Base-by-base conservation (phyloP, 2,797 vertebrate species). In the Pyrocephalus nanus region DNA sequence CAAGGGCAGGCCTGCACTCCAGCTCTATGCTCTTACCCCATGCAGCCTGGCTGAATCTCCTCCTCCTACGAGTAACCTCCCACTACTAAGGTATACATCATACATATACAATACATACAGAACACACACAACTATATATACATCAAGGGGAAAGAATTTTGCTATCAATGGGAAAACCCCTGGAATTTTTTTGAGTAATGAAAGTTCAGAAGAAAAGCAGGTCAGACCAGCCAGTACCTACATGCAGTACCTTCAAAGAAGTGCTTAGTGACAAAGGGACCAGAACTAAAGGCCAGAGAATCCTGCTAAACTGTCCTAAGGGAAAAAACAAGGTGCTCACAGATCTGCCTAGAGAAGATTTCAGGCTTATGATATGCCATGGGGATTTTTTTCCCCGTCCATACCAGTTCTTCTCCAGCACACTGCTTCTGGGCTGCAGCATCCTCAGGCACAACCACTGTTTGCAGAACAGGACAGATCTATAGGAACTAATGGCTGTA, bases 51-150 rank as follows among this genome's bases (percentile, higher is more conserved):
- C 15, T 81, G 17, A 74, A 64, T 42, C 15, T 23, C 9, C 11
- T 23, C 6, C 40, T 64, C 6, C 42, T 65, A 17, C 30, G 12
- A 45, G 17, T 57, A 2, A 50, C 8, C 26, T 73, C 45, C 29
- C 72, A 36, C 42, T 65, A n/a, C 15, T 60, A 65, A 81, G 19
- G 22, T 16, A 73, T 13, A 54, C 23, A 38, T 18, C 8, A 36
- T 27, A 54, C 15, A 48, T 9, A 23, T 3, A 25, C 19, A 51
- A 54, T 11, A n/a, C 3, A 0, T 34, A 43, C 0, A 57, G 12
- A 84, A 66, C 18, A 58, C 11, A 42, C 0, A 58, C 7, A 81
- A 25, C 40, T 40, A 22, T 40, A 60, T 57, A 45, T 4, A 79
- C 15, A 18, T 19, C 29, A 43, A 47, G 4, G 21, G 17, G 47